Base-by-base conservation (phyloP, 2,888 invertebrate genomes). In the Drosophila atroscutellata region DNA sequence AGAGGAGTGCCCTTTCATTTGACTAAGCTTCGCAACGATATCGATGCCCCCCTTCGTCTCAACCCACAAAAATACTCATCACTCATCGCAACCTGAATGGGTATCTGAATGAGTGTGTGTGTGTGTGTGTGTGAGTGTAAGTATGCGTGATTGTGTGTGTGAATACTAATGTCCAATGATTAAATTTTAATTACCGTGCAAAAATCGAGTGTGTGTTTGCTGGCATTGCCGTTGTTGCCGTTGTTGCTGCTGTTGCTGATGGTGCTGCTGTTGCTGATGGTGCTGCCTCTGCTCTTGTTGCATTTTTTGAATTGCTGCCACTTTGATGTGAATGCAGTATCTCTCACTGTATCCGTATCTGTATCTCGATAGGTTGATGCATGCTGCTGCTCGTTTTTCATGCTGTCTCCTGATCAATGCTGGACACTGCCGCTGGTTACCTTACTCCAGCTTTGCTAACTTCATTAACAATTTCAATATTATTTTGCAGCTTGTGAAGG, bases 381-480 rank as follows among this genome's bases (percentile, higher is more conserved):
- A n/a, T 36, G 32, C 37, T 34, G 26, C 59, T 36, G 11, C 45
- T 58, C 69, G 49, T 67, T 67, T 67, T 67, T 67, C 67, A 67
- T 67, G 28, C 67, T 39, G 49, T 54, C 47, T 26, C 54, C 54
- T 66, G 66, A 54, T 58, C 36, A 57, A 57, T 58, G 59, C 37
- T 36, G 75, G 45, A 61, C 72, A 65, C 69, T 59, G 65, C 66
- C 57, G 50, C 50, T 32, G 50, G 65, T 42, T 56, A 37, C 45
- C 67, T 56, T 64, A 39, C 52, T 49, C 63, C 11, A 54, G 61
- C 64, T 72, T 58, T 66, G 57, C 75, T 83, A 78, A 88, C 81
- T 90, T 90, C 90, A 88, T 90, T 88, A 90, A 88, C 89, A 82
- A 89, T 88, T 89, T 84, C 87, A 80, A 80, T 80, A 86, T 87